A percentile compares a stretch with the other conserved stretches of the same genome.
Evolutionary conservation across 2,797 vertebrate species (phyloP).

Genomic region (Poliocrania exsul): DNA sequence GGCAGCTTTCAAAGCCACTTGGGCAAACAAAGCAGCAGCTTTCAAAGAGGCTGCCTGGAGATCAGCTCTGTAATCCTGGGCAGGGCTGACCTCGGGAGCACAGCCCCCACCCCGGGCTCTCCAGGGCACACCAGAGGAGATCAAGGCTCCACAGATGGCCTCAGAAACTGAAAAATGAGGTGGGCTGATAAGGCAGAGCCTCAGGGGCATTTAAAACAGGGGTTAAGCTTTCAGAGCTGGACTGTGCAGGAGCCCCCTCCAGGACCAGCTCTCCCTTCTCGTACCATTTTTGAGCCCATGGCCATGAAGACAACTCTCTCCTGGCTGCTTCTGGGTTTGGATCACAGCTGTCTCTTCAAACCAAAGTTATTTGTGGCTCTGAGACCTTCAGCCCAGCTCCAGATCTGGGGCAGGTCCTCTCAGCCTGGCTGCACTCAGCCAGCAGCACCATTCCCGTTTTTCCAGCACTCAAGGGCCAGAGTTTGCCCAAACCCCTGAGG

Average conservation of each 20-base stretch:
- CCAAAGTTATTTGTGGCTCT: not conserved
- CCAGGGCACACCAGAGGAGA: not conserved
- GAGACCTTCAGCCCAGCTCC: not conserved
- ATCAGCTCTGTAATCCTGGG: not conserved
- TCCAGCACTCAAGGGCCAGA: not conserved
- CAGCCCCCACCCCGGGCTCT: not conserved
- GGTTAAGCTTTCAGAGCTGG: not conserved
- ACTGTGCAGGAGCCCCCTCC: not conserved
- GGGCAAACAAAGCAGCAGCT: not conserved
- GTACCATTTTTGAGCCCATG: fast-evolving
- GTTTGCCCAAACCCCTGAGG: not conserved
- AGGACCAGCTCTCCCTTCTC: not conserved
- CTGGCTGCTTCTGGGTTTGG: not conserved
- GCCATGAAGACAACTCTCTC: not conserved
- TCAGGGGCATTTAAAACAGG: not conserved
- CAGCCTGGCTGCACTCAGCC: not conserved
- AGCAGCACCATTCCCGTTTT: not conserved
- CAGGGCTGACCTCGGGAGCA: not conserved
- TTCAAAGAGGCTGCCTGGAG: slow-evolving; percentile 4
- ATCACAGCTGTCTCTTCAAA: not conserved
- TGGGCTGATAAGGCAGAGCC: not conserved
- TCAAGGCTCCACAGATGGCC: not conserved
- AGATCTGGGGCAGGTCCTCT: not conserved
- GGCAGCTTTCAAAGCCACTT: not conserved
- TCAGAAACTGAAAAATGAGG: not conserved